Conservation (phyloP, 2,797 vertebrate species). For the Rhinichthys osculus region DNA sequence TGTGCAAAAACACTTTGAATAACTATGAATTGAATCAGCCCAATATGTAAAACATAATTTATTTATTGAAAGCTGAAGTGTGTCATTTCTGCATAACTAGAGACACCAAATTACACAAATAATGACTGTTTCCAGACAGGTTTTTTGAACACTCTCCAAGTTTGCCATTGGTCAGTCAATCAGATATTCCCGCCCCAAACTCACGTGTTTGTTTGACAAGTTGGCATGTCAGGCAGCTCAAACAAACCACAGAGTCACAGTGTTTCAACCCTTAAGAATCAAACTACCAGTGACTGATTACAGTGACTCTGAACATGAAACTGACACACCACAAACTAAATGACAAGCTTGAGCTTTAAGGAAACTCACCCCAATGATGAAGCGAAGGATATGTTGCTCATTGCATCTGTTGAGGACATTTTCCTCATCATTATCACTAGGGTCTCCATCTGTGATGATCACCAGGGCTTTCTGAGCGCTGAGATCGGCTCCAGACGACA, state of each 20-base stretch:
- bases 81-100: background rate
- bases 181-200: background rate
- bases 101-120: background rate
- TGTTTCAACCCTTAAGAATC: background rate
- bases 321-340: background rate
- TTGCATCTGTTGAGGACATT: background rate
- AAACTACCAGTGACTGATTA: background rate
- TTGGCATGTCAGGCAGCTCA: background rate
- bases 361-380: slow-evolving; percentile 83
- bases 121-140: background rate
- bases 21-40: background rate
- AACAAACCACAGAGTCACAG: background rate
- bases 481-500: slow-evolving; percentile 68
- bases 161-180: background rate
- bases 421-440: slow-evolving; percentile 15
- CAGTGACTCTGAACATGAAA: background rate
- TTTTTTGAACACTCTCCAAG: background rate
- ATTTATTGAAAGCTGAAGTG: background rate
- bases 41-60: background rate
- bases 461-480: slow-evolving; percentile 81
- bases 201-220: background rate
- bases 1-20: background rate
- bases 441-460: slow-evolving; percentile 84
- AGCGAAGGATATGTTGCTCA: slow-evolving; percentile 71
- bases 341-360: background rate